Percentiles rank a stretch among this genome's conserved stretches.
Evolutionary conservation across 1,140 invertebrate genomes (phyloP).

Genomic region (Bicyclus anynana): DNA sequence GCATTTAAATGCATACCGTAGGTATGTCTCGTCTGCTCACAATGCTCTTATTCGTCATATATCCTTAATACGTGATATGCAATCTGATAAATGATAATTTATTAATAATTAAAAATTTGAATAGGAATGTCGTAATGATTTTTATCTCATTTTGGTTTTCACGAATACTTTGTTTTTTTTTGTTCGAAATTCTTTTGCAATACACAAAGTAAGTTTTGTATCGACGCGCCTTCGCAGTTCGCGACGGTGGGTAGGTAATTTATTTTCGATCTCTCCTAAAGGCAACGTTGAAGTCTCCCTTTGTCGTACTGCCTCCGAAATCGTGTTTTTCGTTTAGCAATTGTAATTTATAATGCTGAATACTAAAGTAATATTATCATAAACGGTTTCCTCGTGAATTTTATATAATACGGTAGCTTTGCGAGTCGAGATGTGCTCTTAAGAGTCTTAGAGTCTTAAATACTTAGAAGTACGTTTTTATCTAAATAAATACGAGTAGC

Average conservation of each 20-base stretch:
- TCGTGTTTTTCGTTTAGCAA: conserved; percentile 29
- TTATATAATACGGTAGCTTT: conserved; percentile 26
- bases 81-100: not conserved
- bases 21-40: not conserved
- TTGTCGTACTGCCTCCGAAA: conserved; percentile 21
- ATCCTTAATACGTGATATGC: not conserved
- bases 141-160: not conserved
- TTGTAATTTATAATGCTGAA: conserved; percentile 43
- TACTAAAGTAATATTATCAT: conserved; percentile 35
- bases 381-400: conserved; percentile 39
- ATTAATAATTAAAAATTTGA: not conserved
- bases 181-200: not conserved
- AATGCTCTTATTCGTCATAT: not conserved
- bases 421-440: conserved; percentile 6
- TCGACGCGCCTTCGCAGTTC: conserved; percentile 6
- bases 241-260: conserved; percentile 12
- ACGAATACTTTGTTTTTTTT: not conserved
- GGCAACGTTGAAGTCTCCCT: conserved; percentile 23
- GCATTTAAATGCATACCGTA: not conserved
- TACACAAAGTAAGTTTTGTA: conserved; percentile 8
- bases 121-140: not conserved
- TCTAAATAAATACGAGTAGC: too few species aligned
- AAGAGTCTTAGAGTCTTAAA: too few species aligned
- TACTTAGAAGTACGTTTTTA: too few species aligned
- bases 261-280: conserved; percentile 27